These are phyloP conservation scores for Aphaenogaster floridana DNA, from an alignment of 1,140 invertebrate species.

Conservation along the genomic window DNA sequence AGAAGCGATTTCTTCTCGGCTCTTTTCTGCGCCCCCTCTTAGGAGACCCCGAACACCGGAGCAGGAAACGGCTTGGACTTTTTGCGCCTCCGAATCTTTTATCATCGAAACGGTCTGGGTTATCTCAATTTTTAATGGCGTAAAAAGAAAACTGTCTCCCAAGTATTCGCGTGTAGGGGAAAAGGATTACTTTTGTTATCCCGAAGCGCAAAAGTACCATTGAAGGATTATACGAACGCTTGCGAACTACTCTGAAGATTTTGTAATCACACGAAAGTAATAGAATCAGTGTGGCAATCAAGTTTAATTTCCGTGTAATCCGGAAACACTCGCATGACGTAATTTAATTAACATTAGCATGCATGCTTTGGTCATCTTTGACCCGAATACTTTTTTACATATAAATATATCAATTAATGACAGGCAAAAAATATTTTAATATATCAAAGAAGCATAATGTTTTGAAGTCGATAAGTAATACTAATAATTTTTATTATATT, in stretches of 20 bases:
- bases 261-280: background rate
- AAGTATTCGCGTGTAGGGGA: constrained; percentile 1
- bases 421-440: background rate
- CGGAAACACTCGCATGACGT: background rate
- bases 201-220: background rate
- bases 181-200: background rate
- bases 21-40: constrained; percentile 65
- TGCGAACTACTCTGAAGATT: background rate
- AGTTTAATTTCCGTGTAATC: background rate
- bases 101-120: constrained; percentile 44
- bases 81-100: constrained; percentile 56
- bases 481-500: background rate
- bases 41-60: constrained; percentile 51
- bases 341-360: background rate
- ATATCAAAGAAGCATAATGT: background rate
- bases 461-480: background rate
- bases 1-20: constrained; percentile 54
- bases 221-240: background rate
- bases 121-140: constrained; percentile 46
- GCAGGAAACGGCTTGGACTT: constrained; percentile 71
- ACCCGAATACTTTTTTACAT: background rate
- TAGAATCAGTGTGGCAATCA: background rate
- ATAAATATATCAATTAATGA: background rate
- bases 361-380: background rate
- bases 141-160: constrained; percentile 20